Conservation (phyloP, 2,113 vertebrate genomes). For the Muntiacus reevesi region DNA sequence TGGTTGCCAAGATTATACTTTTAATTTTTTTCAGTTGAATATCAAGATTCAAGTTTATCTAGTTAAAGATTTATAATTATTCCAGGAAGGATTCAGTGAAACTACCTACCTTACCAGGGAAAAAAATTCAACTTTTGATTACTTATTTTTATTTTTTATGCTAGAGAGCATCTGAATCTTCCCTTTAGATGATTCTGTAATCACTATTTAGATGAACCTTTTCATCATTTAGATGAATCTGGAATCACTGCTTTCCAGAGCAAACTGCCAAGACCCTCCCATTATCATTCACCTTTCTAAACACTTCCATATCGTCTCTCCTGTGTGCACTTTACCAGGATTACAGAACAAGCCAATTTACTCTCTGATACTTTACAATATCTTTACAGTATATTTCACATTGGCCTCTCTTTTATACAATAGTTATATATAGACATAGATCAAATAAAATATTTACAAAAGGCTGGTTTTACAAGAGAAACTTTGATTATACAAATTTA, state of each 20-base stretch:
- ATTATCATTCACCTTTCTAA: not conserved
- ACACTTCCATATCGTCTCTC: not conserved
- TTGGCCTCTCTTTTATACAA: not conserved
- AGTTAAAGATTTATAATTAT: not conserved
- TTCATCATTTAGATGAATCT: not conserved
- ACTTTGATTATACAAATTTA: not conserved
- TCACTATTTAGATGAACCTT: not conserved
- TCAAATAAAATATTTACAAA: constrained; percentile 30
- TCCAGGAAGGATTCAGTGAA: not conserved
- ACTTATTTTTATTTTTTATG: not conserved
- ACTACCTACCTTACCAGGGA: not conserved
- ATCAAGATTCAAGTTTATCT: not conserved
- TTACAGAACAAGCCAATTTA: not conserved
- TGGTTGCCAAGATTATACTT: not conserved
- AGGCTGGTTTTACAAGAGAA: not conserved
- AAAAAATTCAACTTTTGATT: not conserved
- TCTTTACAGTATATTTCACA: not conserved
- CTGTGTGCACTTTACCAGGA: not conserved
- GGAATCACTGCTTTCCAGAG: not conserved
- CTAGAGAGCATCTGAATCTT: not conserved
- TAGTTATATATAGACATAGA: not conserved
- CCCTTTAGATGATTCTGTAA: not conserved
- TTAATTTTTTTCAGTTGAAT: not conserved
- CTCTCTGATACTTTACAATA: not conserved
- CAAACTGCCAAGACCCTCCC: not conserved